A percentile compares a stretch with the other conserved stretches of the same genome.
phyloP scores from a whole-genome alignment of 2,797 vertebrate species.

The Sparidentex hasta region DNA sequence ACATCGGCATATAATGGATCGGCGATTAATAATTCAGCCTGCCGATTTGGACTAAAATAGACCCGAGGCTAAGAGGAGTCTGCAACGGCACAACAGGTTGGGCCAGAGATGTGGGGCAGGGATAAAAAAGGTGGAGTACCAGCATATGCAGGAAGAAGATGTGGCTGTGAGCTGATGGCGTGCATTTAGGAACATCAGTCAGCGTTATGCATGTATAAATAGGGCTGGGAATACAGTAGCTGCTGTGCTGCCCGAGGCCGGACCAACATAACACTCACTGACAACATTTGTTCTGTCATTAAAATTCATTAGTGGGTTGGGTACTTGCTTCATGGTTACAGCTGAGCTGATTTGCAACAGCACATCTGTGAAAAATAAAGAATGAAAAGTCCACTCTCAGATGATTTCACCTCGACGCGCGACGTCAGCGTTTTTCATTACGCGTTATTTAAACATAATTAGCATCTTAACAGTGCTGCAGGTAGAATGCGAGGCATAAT shows the following conservation, averaged over 20 bases:
- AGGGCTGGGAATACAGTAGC: conserved; percentile 71
- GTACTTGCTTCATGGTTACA: conserved; percentile 55
- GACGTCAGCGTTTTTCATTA: conserved; percentile 46
- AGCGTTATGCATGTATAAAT: conserved; percentile 69
- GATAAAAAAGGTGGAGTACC: conserved; percentile 40
- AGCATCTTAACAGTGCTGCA: conserved; percentile 36
- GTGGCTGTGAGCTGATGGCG: conserved; percentile 47
- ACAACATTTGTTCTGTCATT: conserved; percentile 75
- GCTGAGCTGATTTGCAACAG: conserved; percentile 44
- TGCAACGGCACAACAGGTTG: conserved; percentile 75
- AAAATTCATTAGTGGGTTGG: conserved; percentile 61
- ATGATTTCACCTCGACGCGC: conserved; percentile 24
- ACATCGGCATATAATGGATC: conserved; percentile 79
- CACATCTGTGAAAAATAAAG: conserved; percentile 2
- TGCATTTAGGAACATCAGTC: conserved; percentile 71
- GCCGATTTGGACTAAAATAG: conserved; percentile 82
- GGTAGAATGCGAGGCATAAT: conserved; percentile 55
- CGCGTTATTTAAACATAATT: conserved; percentile 59
- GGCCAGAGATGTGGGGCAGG: conserved; percentile 45
- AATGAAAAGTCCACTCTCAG: conserved; percentile 16
- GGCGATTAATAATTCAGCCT: conserved; percentile 84
- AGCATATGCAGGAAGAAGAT: conserved; percentile 41
- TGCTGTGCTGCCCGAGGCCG: conserved; percentile 49
- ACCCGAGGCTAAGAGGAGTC: conserved; percentile 66
- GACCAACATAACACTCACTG: conserved; percentile 59